Percentiles rank a stretch among this genome's conserved stretches.
These are phyloP conservation scores for Anthophora plumipes DNA, from an alignment of 2,888 invertebrate genomes.

Conservation along the genomic window DNA sequence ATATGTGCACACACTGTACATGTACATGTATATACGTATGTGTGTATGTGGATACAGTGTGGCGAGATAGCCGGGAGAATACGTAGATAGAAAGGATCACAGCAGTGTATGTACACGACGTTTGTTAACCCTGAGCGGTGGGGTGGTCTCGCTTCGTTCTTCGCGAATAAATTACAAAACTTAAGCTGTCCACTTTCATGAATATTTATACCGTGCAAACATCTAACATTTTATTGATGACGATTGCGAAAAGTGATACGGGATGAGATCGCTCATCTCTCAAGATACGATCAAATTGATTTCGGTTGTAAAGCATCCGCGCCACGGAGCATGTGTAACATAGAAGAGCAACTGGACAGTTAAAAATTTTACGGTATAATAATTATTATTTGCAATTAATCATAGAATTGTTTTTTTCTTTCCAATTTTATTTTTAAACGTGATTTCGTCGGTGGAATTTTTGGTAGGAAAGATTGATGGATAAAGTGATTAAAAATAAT, in stretches of 20 bases:
- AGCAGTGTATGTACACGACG: constrained; percentile 1
- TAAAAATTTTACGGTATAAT: background rate
- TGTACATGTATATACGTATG: background rate
- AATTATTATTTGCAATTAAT: background rate
- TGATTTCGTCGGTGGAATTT: background rate
- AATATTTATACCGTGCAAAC: constrained; percentile 33
- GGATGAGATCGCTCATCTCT: constrained; percentile 31
- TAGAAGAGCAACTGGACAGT: background rate
- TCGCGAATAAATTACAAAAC: constrained; percentile 42
- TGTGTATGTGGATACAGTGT: background rate
- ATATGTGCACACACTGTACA: constrained; percentile 38
- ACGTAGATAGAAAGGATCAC: constrained; percentile 20
- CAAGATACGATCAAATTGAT: constrained; percentile 29
- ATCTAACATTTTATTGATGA: constrained; percentile 20
- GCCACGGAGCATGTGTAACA: background rate
- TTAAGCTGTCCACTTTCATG: constrained; percentile 1
- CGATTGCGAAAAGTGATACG: constrained; percentile 30
- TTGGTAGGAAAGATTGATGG: background rate
- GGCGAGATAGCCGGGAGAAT: constrained; percentile 19
- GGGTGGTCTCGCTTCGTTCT: background rate
- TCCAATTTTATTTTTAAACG: too few relatives aligned
- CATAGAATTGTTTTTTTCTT: background rate
- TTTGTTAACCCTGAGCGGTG: constrained; percentile 36
- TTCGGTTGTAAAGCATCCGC: constrained; percentile 12
- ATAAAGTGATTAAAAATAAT: background rate